These are phyloP conservation scores for Spongia lamella DNA, from an alignment of 37 sponge, comb jelly and placozoan species.

Conservation along the genomic window DNA sequence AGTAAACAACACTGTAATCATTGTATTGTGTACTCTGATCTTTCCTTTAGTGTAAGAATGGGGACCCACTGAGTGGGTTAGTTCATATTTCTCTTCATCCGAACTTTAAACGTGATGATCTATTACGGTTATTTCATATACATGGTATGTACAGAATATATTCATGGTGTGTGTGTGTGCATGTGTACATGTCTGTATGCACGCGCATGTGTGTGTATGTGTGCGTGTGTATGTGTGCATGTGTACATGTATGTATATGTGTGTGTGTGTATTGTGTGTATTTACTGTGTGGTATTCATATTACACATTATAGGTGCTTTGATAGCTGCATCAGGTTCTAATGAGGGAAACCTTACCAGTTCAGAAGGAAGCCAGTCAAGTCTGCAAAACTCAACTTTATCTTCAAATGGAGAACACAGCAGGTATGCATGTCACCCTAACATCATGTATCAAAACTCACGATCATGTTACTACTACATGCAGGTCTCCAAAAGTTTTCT, in stretches of 20 bases:
- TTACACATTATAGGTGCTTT: not conserved
- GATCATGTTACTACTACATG: too few relatives aligned
- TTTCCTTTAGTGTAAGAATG: constrained; percentile 7
- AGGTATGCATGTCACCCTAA: too few relatives aligned
- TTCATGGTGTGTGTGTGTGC: constrained; percentile 1
- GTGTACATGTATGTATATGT: constrained; percentile 8
- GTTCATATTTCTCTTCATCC: constrained; percentile 51
- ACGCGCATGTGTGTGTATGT: not conserved
- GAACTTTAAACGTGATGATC: constrained; percentile 65
- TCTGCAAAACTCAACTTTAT: not conserved
- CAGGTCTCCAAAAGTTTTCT: constrained; percentile 10
- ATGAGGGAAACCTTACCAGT: not conserved
- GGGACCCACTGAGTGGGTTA: constrained; percentile 25
- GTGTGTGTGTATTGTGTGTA: too few relatives aligned
- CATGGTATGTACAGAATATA: constrained; percentile 13
- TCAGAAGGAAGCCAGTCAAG: not conserved
- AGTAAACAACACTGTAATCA: too few relatives aligned
- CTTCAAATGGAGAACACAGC: too few relatives aligned
- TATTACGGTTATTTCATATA: constrained; percentile 55
- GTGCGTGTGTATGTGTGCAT: not conserved
- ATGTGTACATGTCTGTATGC: not conserved
- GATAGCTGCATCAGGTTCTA: not conserved
- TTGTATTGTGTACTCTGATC: too few relatives aligned
- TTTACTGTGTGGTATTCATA: not conserved
- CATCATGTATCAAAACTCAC: too few relatives aligned